Conservation (phyloP, 35 echinoderm and acorn worm species). For the Ophiothrix spiculata region DNA sequence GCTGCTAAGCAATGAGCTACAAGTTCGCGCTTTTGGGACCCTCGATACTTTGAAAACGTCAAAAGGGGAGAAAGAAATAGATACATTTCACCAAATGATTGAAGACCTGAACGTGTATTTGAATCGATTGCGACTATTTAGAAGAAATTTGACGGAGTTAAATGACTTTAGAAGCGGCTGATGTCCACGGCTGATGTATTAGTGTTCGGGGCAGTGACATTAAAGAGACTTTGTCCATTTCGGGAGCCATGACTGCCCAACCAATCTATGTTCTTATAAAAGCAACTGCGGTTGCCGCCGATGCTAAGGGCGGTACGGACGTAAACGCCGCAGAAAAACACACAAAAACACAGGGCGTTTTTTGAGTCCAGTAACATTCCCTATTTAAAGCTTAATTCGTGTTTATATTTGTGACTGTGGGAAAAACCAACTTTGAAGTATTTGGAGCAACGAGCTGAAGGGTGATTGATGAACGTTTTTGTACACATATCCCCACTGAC, state of each 20-base stretch:
- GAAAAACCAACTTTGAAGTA: conserved; percentile 6
- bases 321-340: not conserved
- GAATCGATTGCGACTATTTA: not conserved
- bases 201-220: not conserved
- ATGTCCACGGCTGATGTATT: not conserved
- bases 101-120: not conserved
- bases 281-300: not conserved
- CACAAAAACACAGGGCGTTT: not conserved
- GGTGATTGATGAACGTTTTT: not conserved
- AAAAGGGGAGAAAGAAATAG: not conserved
- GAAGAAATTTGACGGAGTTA: not conserved
- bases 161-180: not conserved
- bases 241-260: not conserved
- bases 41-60: not conserved
- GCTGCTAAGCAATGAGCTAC: not conserved
- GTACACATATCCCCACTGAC: not conserved
- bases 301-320: not conserved
- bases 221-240: not conserved
- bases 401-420: conserved; percentile 4
- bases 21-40: not conserved
- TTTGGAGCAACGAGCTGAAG: not conserved
- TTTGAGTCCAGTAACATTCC: not conserved
- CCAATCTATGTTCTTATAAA: not conserved
- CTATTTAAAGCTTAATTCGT: not conserved
- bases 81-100: not conserved